Evolutionary conservation across 1,140 invertebrate genomes (phyloP).

Genomic region (Trichonephila inaurata): DNA sequence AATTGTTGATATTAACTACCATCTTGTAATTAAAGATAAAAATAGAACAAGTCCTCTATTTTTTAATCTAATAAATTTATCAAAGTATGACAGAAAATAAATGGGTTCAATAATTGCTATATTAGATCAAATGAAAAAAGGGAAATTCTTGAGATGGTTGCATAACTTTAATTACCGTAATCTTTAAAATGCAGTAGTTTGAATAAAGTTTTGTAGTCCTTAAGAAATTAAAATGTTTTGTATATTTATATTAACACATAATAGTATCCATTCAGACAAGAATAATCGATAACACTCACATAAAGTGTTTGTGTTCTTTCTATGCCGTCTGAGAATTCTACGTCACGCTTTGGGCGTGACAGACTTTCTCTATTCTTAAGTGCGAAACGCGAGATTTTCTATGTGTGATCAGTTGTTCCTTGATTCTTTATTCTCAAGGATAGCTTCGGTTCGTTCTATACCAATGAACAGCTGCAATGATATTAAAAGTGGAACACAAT

Average conservation of each 20-base stretch:
- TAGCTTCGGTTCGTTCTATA: neutral
- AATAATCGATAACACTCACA: conserved; percentile 13
- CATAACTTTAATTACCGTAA: too few species aligned
- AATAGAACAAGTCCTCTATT: too few species aligned
- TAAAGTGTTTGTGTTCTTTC: conserved; percentile 13
- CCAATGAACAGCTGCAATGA: conserved; percentile 16
- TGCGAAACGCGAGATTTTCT: neutral
- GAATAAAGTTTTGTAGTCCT: too few species aligned
- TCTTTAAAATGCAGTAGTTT: too few species aligned
- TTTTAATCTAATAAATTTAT: too few species aligned
- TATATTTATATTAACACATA: conserved; percentile 5
- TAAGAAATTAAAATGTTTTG: neutral
- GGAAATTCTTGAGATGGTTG: too few species aligned
- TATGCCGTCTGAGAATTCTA: neutral
- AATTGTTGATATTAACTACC: too few species aligned
- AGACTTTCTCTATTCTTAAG: neutral
- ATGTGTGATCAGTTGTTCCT: conserved; percentile 15
- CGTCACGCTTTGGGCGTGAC: conserved; percentile 36
- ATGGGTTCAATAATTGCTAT: too few species aligned
- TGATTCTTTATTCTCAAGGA: conserved; percentile 27
- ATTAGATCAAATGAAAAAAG: too few species aligned
- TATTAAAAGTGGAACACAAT: conserved; percentile 3
- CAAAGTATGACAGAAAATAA: too few species aligned
- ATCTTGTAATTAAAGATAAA: too few species aligned
- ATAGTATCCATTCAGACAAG: neutral